phyloP scores from a whole-genome alignment of 2,113 vertebrate genomes.

The Aegithalos caudatus region DNA sequence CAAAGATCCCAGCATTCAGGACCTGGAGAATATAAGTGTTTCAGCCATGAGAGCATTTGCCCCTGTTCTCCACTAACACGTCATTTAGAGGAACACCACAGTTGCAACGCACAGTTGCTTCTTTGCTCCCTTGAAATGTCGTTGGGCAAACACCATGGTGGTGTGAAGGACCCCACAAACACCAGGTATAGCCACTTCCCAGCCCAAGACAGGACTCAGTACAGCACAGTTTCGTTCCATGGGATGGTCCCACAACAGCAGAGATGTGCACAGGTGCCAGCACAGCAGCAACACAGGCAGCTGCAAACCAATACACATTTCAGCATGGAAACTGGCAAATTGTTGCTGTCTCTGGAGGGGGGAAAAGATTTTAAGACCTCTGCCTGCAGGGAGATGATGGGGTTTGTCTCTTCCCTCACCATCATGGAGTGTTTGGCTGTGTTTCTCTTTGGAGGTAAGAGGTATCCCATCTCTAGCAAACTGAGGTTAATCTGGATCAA shows the following conservation, averaged over 20 bases:
- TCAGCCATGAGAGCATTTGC: neutral
- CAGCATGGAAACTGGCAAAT: neutral
- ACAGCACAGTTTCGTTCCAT: accelerated
- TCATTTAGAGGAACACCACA: too few relatives aligned
- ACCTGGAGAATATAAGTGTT: neutral
- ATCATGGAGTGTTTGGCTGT: neutral
- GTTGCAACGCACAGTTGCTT: neutral
- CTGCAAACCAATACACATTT: neutral
- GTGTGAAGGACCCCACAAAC: neutral
- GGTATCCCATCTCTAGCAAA: neutral
- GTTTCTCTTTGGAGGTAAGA: neutral
- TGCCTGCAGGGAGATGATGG: neutral
- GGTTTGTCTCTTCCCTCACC: neutral
- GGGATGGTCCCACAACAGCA: neutral
- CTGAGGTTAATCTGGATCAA: neutral
- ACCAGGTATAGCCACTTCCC: neutral
- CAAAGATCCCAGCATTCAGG: neutral
- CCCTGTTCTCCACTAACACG: neutral
- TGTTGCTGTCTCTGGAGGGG: neutral
- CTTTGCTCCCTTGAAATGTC: neutral
- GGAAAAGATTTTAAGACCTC: neutral
- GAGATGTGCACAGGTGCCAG: accelerated
- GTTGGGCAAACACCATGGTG: neutral
- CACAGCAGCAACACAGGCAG: neutral
- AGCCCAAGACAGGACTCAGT: neutral